Conservation (phyloP, 2,113 vertebrate genomes). For the Carollia perspicillata region DNA sequence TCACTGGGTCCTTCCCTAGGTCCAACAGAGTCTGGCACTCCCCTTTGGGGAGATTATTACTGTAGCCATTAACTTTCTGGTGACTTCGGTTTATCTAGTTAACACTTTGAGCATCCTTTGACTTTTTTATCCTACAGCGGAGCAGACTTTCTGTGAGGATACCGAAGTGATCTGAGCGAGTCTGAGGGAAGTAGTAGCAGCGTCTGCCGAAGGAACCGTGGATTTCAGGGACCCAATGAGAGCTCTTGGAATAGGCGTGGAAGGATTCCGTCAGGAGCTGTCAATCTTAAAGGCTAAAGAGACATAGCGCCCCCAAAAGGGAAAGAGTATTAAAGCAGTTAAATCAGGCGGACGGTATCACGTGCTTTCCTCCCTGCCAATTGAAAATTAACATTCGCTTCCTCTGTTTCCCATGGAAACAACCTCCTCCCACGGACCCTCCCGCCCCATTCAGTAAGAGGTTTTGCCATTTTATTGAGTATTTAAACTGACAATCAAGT, state of each 20-base stretch:
- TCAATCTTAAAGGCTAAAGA: not conserved
- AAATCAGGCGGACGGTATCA: not conserved
- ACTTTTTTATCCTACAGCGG: not conserved
- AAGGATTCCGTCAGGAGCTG: fast-evolving
- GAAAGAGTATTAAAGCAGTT: not conserved
- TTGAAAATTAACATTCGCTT: conserved; percentile 53
- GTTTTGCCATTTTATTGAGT: conserved; percentile 48
- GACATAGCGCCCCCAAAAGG: conserved; percentile 55
- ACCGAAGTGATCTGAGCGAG: not conserved
- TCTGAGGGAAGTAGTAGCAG: not conserved
- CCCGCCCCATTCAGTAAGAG: not conserved
- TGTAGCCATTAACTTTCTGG: not conserved
- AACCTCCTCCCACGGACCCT: not conserved
- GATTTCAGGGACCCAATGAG: not conserved
- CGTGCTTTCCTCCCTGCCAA: conserved; percentile 44
- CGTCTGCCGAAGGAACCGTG: not conserved
- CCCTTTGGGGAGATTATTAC: not conserved
- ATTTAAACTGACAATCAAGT: conserved; percentile 61
- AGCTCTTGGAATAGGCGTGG: not conserved
- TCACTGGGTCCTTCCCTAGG: not conserved
- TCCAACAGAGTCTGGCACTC: not conserved
- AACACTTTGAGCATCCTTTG: not conserved
- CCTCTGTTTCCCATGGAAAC: conserved; percentile 74
- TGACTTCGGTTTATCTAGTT: not conserved
- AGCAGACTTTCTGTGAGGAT: not conserved